These are phyloP conservation scores for Mercenaria mercenaria DNA, from an alignment of 1,140 invertebrate species.

Conservation along the genomic window DNA sequence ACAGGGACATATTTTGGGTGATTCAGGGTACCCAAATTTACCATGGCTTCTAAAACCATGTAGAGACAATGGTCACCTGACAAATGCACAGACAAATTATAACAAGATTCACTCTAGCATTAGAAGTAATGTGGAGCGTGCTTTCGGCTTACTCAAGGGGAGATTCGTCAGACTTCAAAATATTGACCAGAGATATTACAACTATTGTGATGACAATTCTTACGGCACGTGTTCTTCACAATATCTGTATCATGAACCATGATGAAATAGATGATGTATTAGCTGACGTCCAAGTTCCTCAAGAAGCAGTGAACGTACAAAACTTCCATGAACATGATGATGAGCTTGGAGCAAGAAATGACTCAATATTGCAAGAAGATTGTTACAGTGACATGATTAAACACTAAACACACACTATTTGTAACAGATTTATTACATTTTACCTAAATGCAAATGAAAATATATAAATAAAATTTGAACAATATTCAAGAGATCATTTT, in stretches of 20 bases:
- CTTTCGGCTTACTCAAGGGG: constrained; percentile 7
- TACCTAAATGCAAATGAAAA: no score
- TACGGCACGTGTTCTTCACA: background rate
- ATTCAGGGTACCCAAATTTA: constrained; percentile 33
- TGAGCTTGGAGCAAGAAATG: no score
- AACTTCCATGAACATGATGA: background rate
- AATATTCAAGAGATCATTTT: background rate
- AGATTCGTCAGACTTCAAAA: background rate
- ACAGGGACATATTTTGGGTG: constrained; percentile 1
- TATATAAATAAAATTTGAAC: background rate
- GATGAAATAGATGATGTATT: background rate
- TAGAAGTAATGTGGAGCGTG: background rate
- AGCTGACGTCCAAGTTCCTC: background rate
- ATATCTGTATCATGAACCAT: background rate
- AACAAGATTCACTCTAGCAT: background rate
- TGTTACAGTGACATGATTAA: background rate
- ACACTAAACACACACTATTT: no score
- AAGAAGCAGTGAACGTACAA: background rate
- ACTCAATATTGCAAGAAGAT: background rate
- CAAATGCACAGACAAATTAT: background rate
- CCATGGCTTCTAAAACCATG: background rate
- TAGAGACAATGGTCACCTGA: no score
- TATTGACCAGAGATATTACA: background rate
- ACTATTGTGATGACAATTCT: background rate
- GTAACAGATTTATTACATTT: no score